These are phyloP conservation scores for Platichthys flesus DNA, from an alignment of 2,113 vertebrate species.

Conservation along the genomic window DNA sequence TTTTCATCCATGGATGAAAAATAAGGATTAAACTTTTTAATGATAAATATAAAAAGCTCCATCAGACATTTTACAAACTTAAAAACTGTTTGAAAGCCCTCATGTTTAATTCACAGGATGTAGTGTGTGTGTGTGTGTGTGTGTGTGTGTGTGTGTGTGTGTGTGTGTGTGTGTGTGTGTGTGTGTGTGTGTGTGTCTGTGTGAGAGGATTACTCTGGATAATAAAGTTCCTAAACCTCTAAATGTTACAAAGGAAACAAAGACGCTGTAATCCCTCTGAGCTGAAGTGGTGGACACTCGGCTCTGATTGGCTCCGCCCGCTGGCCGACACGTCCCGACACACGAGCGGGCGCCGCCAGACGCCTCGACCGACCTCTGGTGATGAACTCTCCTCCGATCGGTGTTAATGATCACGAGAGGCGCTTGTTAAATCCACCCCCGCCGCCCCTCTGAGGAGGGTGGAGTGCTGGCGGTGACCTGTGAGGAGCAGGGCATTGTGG, in stretches of 20 bases:
- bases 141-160: background rate
- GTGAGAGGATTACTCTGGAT: conserved; percentile 14
- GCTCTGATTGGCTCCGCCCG: conserved; percentile 45
- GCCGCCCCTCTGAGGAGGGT: conserved; percentile 5
- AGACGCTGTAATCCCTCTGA: conserved; percentile 53
- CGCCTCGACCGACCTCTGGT: background rate
- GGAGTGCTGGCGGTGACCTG: conserved; percentile 39
- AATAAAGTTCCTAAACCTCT: conserved; percentile 17
- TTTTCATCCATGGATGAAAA: too few species aligned
- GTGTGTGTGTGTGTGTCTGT: background rate
- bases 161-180: background rate
- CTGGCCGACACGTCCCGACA: background rate
- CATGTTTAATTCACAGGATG: too few species aligned
- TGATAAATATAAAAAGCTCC: too few species aligned
- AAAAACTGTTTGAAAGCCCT: background rate
- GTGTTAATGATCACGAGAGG: conserved; percentile 43
- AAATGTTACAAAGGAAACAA: conserved; percentile 27
- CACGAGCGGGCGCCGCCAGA: too few species aligned
- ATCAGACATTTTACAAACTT: too few species aligned
- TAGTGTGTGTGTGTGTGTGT: background rate
- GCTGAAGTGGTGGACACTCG: conserved; percentile 51
- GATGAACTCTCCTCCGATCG: background rate
- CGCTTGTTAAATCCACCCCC: conserved; percentile 53
- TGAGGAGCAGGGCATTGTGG: conserved; percentile 44
- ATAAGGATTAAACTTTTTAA: too few species aligned